phyloP scores from a whole-genome alignment of 2,888 invertebrate genomes.

The Diarsia brunnea region DNA sequence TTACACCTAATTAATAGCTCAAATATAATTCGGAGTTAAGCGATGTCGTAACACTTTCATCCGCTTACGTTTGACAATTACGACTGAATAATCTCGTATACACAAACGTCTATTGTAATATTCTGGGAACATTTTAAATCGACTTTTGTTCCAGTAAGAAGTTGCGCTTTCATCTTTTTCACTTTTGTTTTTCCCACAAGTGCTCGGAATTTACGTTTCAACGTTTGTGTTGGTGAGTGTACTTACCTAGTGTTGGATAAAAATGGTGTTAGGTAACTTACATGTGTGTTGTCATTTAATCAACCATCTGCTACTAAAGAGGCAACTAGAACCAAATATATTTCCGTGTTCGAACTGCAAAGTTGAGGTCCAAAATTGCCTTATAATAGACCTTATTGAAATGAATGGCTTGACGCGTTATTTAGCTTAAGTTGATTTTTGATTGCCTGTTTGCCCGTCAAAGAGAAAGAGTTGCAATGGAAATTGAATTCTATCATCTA shows the following conservation, averaged over 20 bases:
- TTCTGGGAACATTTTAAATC: constrained; percentile 65
- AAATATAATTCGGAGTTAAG: constrained; percentile 73
- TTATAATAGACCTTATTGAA: neutral
- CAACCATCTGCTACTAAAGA: neutral
- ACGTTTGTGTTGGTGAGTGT: constrained; percentile 42
- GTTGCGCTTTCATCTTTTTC: constrained; percentile 79
- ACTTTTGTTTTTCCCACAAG: constrained; percentile 77
- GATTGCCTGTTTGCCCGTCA: neutral
- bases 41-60: constrained; percentile 83
- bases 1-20: constrained; percentile 79
- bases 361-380: neutral
- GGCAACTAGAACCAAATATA: neutral
- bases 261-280: neutral
- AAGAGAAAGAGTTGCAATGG: neutral
- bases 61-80: constrained; percentile 70
- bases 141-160: constrained; percentile 70
- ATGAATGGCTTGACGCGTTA: neutral
- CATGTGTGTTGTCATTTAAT: neutral
- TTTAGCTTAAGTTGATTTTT: neutral
- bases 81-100: constrained; percentile 63
- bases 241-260: neutral
- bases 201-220: constrained; percentile 55
- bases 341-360: neutral
- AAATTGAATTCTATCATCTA: neutral
- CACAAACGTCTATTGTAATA: constrained; percentile 64